Conservation (phyloP, 2,113 vertebrate species). For the Cavia aperea region DNA sequence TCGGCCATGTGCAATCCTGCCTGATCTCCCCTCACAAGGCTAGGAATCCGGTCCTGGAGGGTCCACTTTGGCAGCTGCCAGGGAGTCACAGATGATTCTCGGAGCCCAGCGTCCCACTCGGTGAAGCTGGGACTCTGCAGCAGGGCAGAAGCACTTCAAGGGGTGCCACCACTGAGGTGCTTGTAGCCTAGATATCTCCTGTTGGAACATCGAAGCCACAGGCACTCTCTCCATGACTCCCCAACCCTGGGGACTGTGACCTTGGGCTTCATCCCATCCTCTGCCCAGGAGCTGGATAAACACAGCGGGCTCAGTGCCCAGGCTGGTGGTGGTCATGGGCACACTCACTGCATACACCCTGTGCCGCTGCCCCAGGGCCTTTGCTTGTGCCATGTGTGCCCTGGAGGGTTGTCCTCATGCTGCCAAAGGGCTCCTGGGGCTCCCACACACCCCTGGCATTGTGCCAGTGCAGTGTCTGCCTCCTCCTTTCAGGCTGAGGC, state of each 20-base stretch:
- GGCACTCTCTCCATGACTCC: neutral
- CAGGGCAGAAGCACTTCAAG: fast-evolving
- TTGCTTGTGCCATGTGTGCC: neutral
- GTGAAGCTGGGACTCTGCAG: no score
- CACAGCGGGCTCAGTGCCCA: neutral
- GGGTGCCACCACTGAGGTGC: neutral
- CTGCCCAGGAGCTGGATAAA: neutral
- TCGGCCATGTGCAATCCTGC: neutral
- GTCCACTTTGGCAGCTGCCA: no score
- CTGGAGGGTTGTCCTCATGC: neutral
- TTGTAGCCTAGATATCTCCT: neutral
- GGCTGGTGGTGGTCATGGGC: neutral
- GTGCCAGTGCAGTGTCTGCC: neutral
- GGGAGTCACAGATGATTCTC: neutral
- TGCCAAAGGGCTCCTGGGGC: no score
- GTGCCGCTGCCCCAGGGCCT: neutral
- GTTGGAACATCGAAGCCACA: fast-evolving
- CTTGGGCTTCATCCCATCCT: neutral
- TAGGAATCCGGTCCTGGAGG: fast-evolving
- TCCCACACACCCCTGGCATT: neutral
- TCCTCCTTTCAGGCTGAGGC: neutral
- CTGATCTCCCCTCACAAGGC: fast-evolving
- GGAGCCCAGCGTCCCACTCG: fast-evolving
- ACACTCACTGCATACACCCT: fast-evolving
- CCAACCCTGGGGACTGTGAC: no score